Evolutionary conservation across 2,113 vertebrate genomes (phyloP), one percentile per base, ranked within the genome.

Genomic region (Pagrus major): DNA sequence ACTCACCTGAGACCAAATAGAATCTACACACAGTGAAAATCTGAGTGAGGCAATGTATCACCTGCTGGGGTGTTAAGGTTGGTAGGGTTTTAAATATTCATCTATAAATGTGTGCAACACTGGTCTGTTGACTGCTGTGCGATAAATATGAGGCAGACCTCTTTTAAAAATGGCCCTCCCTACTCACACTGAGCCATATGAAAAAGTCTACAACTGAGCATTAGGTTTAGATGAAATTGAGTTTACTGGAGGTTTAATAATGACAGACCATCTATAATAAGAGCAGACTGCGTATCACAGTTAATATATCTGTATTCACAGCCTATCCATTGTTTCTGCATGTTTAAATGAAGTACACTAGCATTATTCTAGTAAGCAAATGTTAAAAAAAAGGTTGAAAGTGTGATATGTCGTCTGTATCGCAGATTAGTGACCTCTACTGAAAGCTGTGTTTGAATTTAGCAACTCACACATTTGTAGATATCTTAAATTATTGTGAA

Each of bases 51-150:
- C 37, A 44, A 81, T 82, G 76, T 55, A 83, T 86, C 80, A 80
- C 82, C 78, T 80, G 80, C 84, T 80, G 72, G 12, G 64, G 47
- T 54, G 67, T 79, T 72, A 56, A 69, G 61, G 74, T 52, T 59
- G 82, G 81, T 44, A 66, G 31, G 31, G 54, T 41, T 86, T 89
- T 87, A 63, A 85, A 76, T 76, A 90, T 89, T 90, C 56, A 89
- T 81, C 75, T 75, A 51, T 35, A 76, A 81, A 81, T 46, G 60
- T 79, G 74, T 65, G 64, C 59, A 72, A 84, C 76, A 55, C 47
- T 3, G 39, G 59, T 70, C 52, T 52, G 41, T 73, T 65, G 33
- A 55, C 61, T 63, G 42, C 56, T 35, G 46, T 58, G 39, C 8
- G 21, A 54, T 68, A 51, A 27, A 79, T 60, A 81, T 46, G 59